These are phyloP conservation scores for Coptodon bakossiorum DNA, from an alignment of 2,113 vertebrate genomes.

Conservation along the genomic window DNA sequence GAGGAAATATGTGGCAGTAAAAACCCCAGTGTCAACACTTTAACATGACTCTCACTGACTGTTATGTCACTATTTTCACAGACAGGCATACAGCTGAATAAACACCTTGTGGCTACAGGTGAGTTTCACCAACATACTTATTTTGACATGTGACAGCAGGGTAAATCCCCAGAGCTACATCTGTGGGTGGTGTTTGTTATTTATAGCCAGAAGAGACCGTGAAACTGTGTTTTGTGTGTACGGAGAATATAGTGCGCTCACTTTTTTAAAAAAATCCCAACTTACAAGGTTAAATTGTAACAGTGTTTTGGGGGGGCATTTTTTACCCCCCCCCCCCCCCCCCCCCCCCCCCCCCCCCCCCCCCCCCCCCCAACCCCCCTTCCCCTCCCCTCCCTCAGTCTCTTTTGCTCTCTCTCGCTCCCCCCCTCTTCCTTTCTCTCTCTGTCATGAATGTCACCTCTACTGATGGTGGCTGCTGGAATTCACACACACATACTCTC, in stretches of 20 bases:
- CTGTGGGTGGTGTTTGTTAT: background rate
- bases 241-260: fast-evolving
- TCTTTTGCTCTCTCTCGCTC: too few species aligned
- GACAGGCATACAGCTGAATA: background rate
- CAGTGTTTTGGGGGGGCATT: background rate
- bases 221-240: background rate
- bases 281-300: background rate
- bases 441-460: constrained; percentile 78
- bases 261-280: fast-evolving
- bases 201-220: background rate
- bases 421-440: background rate
- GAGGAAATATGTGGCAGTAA: background rate
- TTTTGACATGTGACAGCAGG: background rate
- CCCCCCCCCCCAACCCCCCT: too few species aligned
- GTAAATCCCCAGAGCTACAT: background rate
- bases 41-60: background rate
- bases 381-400: too few species aligned
- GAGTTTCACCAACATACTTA: background rate
- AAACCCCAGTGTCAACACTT: background rate
- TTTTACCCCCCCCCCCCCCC: background rate
- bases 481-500: constrained; percentile 62
- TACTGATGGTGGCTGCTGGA: constrained; percentile 75
- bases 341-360: too few species aligned
- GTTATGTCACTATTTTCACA: background rate
- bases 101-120: constrained; percentile 13